These are phyloP conservation scores for Augiades crinisus DNA, from an alignment of 2,888 invertebrate genomes.

Conservation along the genomic window DNA sequence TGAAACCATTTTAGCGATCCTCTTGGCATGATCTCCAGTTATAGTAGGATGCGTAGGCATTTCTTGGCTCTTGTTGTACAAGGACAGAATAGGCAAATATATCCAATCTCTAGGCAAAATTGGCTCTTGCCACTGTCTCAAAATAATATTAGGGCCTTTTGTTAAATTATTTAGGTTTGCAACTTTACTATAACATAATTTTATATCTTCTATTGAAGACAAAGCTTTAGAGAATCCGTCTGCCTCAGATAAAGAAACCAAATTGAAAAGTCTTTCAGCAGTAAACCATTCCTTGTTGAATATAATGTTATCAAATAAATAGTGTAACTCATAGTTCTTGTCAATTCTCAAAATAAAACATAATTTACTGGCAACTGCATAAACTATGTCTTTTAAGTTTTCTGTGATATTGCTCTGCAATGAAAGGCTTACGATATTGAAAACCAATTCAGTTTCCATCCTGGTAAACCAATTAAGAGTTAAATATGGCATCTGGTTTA, in stretches of 20 bases:
- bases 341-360: constrained; percentile 82
- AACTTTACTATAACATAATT: constrained; percentile 64
- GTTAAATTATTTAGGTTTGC: constrained; percentile 56
- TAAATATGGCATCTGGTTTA: constrained; percentile 57
- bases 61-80: constrained; percentile 79
- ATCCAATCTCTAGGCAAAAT: constrained; percentile 91
- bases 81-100: constrained; percentile 84
- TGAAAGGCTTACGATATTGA: constrained; percentile 71
- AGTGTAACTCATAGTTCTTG: constrained; percentile 80
- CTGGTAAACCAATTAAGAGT: constrained; percentile 83
- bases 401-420: constrained; percentile 56
- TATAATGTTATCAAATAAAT: constrained; percentile 80
- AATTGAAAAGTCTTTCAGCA: constrained; percentile 76
- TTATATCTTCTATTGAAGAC: constrained; percentile 60
- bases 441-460: constrained; percentile 81
- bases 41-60: constrained; percentile 41
- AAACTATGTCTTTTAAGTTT: constrained; percentile 72
- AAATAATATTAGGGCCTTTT: constrained; percentile 58
- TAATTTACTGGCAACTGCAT: constrained; percentile 81
- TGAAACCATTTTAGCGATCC: constrained; percentile 48
- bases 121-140: constrained; percentile 81
- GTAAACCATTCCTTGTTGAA: constrained; percentile 83
- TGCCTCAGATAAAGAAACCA: constrained; percentile 73
- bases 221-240: constrained; percentile 64
- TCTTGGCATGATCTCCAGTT: constrained; percentile 50